Percentiles rank a stretch among this genome's conserved stretches.
Conservation (phyloP, 2,113 vertebrate genomes). For the Pygoscelis adeliae region DNA sequence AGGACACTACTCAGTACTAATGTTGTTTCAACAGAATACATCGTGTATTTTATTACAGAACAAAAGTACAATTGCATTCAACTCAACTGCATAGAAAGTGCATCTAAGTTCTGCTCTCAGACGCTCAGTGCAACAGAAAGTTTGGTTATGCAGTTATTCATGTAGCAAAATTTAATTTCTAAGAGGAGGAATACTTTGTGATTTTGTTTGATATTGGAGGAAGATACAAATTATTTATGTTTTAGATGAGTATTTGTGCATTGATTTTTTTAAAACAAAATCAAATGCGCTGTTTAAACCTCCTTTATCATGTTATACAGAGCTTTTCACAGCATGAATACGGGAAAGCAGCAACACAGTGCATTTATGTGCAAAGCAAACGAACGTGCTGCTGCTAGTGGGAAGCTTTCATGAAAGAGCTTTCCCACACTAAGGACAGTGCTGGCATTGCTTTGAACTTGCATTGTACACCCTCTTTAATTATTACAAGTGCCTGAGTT, state of each 20-base stretch:
- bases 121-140: not conserved
- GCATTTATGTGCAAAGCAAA: not conserved
- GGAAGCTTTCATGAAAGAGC: not conserved
- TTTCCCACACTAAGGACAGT: not conserved
- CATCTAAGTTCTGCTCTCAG: not conserved
- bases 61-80: not conserved
- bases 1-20: not conserved
- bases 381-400: rapidly evolving
- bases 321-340: not conserved
- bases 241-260: not conserved
- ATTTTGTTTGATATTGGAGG: not conserved
- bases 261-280: not conserved
- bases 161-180: not conserved
- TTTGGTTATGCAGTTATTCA: not conserved
- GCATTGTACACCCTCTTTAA: not conserved
- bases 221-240: not conserved
- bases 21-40: not conserved
- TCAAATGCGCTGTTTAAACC: not conserved
- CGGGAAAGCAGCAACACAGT: not conserved
- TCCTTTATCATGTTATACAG: not conserved
- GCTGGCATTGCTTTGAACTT: not conserved
- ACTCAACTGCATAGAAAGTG: not conserved
- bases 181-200: not conserved
- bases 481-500: not conserved
- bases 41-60: not conserved